Conservation (phyloP, 2,888 invertebrate species). For the Camponotus fellah region DNA sequence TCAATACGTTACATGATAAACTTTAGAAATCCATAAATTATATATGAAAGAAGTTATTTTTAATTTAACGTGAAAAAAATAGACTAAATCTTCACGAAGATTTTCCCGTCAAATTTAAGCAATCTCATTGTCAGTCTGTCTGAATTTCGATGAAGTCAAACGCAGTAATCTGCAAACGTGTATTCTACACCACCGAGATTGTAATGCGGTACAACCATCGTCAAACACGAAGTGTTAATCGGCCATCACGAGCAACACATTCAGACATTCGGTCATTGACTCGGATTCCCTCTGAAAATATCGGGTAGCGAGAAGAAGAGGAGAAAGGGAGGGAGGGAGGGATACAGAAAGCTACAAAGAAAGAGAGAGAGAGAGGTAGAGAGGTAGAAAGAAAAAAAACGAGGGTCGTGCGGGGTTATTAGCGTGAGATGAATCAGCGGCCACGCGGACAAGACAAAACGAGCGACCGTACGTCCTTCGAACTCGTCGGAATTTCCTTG, state of each 20-base stretch:
- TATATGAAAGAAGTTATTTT: not conserved
- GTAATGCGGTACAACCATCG: conserved; percentile 10
- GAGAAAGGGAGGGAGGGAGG: not conserved
- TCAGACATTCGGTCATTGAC: conserved; percentile 54
- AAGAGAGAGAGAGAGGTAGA: not conserved
- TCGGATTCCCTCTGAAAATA: conserved; percentile 54
- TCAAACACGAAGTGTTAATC: conserved; percentile 43
- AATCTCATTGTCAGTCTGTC: not conserved
- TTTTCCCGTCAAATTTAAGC: not conserved
- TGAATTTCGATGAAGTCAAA: not conserved
- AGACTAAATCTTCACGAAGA: not conserved
- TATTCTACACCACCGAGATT: conserved; percentile 5
- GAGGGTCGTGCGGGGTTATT: conserved; percentile 77
- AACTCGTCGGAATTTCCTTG: conserved; percentile 77
- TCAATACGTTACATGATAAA: not conserved
- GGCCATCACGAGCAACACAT: conserved; percentile 37
- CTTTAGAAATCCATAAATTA: not conserved
- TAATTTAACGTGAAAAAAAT: not conserved
- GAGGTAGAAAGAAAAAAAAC: conserved; percentile 51
- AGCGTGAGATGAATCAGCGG: conserved; percentile 79
- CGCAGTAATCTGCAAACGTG: not conserved
- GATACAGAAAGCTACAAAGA: not conserved
- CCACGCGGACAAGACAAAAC: conserved; percentile 67
- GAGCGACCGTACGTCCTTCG: conserved; percentile 74
- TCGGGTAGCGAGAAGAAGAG: conserved; percentile 16